phyloP scores from a whole-genome alignment of 2,888 invertebrate species.

The Eupithecia pulchellata region DNA sequence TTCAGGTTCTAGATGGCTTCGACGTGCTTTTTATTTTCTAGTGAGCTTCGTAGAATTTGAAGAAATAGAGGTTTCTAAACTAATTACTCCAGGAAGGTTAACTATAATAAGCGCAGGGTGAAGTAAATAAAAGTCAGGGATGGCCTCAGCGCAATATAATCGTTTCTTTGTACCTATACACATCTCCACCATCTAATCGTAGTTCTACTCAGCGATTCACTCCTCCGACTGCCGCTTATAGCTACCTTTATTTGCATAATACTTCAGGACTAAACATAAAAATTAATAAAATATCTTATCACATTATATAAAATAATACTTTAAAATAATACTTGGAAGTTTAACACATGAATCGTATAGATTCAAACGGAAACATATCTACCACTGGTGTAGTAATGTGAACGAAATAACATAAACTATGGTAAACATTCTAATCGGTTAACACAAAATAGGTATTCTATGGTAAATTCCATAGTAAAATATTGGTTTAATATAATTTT shows the following conservation, averaged over 20 bases:
- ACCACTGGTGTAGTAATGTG: conserved; percentile 48
- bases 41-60: conserved; percentile 9
- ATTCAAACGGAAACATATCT: conserved; percentile 51
- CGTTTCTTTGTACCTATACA: conserved; percentile 83
- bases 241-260: conserved; percentile 77
- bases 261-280: conserved; percentile 75
- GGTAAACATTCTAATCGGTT: conserved; percentile 64
- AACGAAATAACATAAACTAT: conserved; percentile 46
- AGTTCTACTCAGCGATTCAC: conserved; percentile 78
- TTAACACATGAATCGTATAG: conserved; percentile 80
- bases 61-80: conserved; percentile 19
- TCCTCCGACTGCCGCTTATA: conserved; percentile 72
- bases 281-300: conserved; percentile 79
- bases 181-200: conserved; percentile 72
- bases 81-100: not conserved
- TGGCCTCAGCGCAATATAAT: conserved; percentile 78
- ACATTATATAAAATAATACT: conserved; percentile 82
- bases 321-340: conserved; percentile 80
- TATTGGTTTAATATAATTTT: conserved; percentile 27
- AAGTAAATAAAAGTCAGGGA: conserved; percentile 50
- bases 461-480: conserved; percentile 46
- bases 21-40: conserved; percentile 34
- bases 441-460: conserved; percentile 51
- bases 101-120: not conserved
- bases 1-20: conserved; percentile 69